Evolutionary conservation across 2,113 vertebrate genomes (phyloP), one percentile per base, ranked within the genome.

Genomic region (Clarias batrachus): DNA sequence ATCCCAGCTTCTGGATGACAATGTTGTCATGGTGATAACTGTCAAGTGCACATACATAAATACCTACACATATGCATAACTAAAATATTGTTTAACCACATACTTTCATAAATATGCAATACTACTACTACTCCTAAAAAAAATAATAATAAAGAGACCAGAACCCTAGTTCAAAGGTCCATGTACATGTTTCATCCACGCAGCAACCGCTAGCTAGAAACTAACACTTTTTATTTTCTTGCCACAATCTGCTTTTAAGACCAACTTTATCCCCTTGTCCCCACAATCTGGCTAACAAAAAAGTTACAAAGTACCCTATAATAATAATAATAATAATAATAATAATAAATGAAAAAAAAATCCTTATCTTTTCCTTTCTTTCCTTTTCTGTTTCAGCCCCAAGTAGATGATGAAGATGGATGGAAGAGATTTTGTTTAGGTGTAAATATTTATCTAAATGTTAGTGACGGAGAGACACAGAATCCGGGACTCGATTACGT

Each of bases 341-440:
- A 48, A 48, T 48, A 48, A 48, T 48, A 48, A 48, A 48, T 48
- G 48, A 48, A 48, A 48, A 48, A 48, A 48, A 48, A 8, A 8
- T 48, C 7, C 48, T 8, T 19, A 4, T 4, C 17, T 59, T 59
- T 59, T 19, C 5, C 19, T 59, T 19, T 14, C 1, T 33, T 68
- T 14, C 78, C 13, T 52, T 12, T 88, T 89, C 11, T 89, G 82
- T 48, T 89, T 33, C 86, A 99, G 98, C 97, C 98, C 73, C 95
- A 93, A 79, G 85, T 91, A 63, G 95, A 96, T 1, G 97, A 99
- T 93, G 98, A 99, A 85, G 97, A 98, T 90, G 97, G 96, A 74
- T 99, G 98, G 98, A 98, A 95, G 92, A 97, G 93, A 89, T 99
- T 99, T 91, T 99, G 98, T 94, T 92, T 99, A 25, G 98, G 98